phyloP scores from a whole-genome alignment of 2,797 vertebrate genomes.

The Poecile montanus region DNA sequence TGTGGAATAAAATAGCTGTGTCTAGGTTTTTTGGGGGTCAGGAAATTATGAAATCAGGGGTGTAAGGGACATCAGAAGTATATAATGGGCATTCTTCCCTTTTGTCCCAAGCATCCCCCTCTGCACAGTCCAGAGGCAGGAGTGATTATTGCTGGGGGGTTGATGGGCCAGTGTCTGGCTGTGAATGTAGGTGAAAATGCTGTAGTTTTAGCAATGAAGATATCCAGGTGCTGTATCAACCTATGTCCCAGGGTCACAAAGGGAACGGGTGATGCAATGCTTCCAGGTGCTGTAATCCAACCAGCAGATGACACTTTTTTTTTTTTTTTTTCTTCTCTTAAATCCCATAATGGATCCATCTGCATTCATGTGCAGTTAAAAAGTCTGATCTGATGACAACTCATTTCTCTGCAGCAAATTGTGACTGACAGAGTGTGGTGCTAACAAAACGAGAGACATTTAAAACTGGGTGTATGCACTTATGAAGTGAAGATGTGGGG shows the following conservation, averaged over 20 bases:
- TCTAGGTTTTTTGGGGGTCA: not conserved
- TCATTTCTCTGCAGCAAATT: not conserved
- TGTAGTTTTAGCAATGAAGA: not conserved
- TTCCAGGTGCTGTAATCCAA: not conserved
- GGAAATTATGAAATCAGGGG: not conserved
- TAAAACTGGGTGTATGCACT: not conserved
- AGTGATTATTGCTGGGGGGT: not conserved
- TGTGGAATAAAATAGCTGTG: not conserved
- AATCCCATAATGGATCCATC: not conserved
- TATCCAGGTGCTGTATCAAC: no score
- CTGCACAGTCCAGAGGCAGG: no score
- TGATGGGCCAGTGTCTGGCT: not conserved
- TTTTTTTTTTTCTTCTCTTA: not conserved
- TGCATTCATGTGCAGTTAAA: not conserved
- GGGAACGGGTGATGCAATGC: not conserved
- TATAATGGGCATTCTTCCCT: rapidly evolving
- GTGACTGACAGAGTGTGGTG: not conserved
- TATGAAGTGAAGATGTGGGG: not conserved
- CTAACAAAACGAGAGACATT: not conserved
- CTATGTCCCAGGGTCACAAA: not conserved
- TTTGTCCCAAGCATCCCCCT: not conserved
- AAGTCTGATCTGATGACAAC: constrained; percentile 15
- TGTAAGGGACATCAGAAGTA: not conserved
- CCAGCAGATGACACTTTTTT: not conserved
- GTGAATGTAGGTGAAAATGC: not conserved